Base-by-base conservation (phyloP, 1,140 invertebrate genomes). In the Atopsyche davidsoni region DNA sequence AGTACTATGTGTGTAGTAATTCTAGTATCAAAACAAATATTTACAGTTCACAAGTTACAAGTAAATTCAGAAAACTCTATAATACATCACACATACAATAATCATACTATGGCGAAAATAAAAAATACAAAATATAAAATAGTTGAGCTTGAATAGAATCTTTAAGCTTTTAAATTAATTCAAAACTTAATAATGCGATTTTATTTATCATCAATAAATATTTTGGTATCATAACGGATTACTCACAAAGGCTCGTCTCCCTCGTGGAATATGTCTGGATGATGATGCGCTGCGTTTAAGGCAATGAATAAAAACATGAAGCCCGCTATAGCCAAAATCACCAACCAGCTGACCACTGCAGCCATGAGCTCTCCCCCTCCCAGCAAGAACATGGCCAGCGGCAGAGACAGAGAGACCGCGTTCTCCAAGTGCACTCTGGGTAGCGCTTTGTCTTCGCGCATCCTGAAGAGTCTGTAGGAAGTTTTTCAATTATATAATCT, bases 261-360 rank as follows among this genome's bases (percentile, higher is more conserved):
- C 61, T 90, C 87, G 58, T 90, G 87, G 62, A 87, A 88, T 46
- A 87, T 82, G 22, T 86, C 76, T 0, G 86, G 86, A 69, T 88
- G 84, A 66, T 90, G 87, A 75, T 91, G 87, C 21, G 80, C 85
- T 2, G 84, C 87, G 63, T 81, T 86, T 1, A 87, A 54, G 2
- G 82, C 87, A 34, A 87, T 78, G 2, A 76, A 51, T 9, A 75
- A 50, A 16, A 64, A 69, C 72, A 82, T 79, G 1, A 66, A 25
- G 0, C 68, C 2, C 1, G 79, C 77, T 9, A 81, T 55, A 28
- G 40, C 7, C n/a, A 28, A 9, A 10, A 19, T 19, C 6, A 17
- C 23, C 2, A 25, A 4, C 16, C 9, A 45, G 4, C 18, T 4
- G 7, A 31, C 25, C 25, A 31, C 25, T 23, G 69, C 70, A 2